phyloP scores from a whole-genome alignment of 2,888 invertebrate species.

The Ernsta delagoae region DNA sequence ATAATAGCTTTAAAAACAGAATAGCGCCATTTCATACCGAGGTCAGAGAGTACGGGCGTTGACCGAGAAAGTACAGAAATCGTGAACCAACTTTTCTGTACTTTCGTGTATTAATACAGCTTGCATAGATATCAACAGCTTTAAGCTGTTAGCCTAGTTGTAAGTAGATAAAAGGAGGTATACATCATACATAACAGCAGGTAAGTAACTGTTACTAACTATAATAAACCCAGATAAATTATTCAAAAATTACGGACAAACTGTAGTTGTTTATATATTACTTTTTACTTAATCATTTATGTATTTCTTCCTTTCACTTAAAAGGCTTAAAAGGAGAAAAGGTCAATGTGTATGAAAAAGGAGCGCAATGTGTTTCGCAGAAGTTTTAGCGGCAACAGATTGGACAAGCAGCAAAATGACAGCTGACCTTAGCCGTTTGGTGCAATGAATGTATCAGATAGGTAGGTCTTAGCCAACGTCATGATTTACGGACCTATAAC shows the following conservation, averaged over 20 bases:
- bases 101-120: background rate
- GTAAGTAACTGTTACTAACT: too few species aligned
- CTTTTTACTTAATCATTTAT: too few species aligned
- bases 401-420: conserved; percentile 43
- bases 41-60: conserved; percentile 29
- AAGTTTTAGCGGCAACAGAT: conserved; percentile 37
- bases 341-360: background rate
- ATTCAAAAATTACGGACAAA: too few species aligned
- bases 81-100: conserved; percentile 18
- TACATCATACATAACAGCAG: too few species aligned
- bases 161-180: too few species aligned
- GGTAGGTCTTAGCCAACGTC: too few species aligned
- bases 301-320: too few species aligned
- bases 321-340: too few species aligned
- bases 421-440: conserved; percentile 55
- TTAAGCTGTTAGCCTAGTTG: background rate
- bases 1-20: conserved; percentile 31
- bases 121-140: conserved; percentile 16
- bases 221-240: too few species aligned
- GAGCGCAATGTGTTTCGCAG: background rate
- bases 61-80: conserved; percentile 29
- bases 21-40: conserved; percentile 27
- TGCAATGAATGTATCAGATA: conserved; percentile 56
- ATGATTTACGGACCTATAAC: background rate
- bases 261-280: too few species aligned